These are phyloP conservation scores for Ormyrus rosae DNA, from an alignment of 2,888 invertebrate genomes.

Conservation along the genomic window DNA sequence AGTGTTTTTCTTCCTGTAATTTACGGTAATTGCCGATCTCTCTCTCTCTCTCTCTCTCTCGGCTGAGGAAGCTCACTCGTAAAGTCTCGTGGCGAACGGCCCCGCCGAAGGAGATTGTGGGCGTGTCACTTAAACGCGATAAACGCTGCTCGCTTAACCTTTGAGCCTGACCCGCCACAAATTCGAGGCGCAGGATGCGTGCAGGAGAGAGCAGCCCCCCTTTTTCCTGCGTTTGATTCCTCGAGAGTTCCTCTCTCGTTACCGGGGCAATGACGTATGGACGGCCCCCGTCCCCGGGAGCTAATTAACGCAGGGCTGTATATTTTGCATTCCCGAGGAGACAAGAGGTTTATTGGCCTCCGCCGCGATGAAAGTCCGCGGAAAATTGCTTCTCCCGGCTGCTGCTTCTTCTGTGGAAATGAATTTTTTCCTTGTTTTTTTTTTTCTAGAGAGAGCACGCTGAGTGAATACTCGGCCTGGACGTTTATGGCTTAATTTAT, in stretches of 20 bases:
- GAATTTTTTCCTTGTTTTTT: too few species aligned
- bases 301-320: slow-evolving; percentile 15
- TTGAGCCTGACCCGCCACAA: slow-evolving; percentile 49
- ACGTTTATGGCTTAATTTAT: too few species aligned
- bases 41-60: not conserved
- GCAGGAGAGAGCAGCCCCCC: too few species aligned
- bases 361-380: too few species aligned
- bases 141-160: slow-evolving; percentile 56
- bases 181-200: slow-evolving; percentile 20
- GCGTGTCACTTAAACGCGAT: slow-evolving; percentile 58
- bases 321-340: not conserved
- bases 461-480: too few species aligned
- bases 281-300: not conserved
- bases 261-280: slow-evolving; percentile 5
- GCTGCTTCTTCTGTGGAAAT: too few species aligned
- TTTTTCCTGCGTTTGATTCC: not conserved
- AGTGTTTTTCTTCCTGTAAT: slow-evolving; percentile 57
- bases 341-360: not conserved
- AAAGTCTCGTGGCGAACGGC: slow-evolving; percentile 49
- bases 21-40: slow-evolving; percentile 59
- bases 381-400: too few species aligned
- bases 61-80: slow-evolving; percentile 51
- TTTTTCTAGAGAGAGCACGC: too few species aligned
- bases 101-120: slow-evolving; percentile 47
- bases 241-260: not conserved